Base-by-base conservation (phyloP, 2,797 vertebrate genomes). In the Coreius guichenoti region DNA sequence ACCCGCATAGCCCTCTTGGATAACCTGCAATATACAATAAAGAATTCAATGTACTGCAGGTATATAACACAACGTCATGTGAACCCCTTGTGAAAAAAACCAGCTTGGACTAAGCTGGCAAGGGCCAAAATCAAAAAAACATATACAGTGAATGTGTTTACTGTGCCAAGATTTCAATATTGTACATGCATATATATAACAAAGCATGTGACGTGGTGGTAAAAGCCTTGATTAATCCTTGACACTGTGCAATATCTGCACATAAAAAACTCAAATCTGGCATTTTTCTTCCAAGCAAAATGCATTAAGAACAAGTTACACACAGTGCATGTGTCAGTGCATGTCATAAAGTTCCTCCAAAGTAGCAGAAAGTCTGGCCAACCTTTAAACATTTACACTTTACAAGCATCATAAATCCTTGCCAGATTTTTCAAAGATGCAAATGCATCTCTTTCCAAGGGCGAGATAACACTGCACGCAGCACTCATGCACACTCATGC, bases 1-100 rank as follows among this genome's bases (percentile, higher is more conserved):
- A 90, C 93, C 94, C 36, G 85, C 87, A 88, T 89, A 81, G 90
- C 91, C 93, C 72, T 90, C 86, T 58, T 87, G 86, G 61, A 85
- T 78, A 19, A 56, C 81, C 89, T 90, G 82, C 26, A 88, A 87
- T 63, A 78, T 74, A 7, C 8, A 80, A 33, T 33, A 3, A 33
- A 82, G 45, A 51, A 65, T 29, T 11, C 11, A 67, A 45, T 82
- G 43, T 23, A 79, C 43, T 29, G 8, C n/a, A 56, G 23, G 6
- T 39, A 54, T 33, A 56, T 23, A 58, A 5, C 61, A 67, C 29
- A 77, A 6, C 3, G 3, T 49, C 61, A 49, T 14, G 14, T 80
- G 3, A 36, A 56, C 19, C 5, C 29, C 8, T 5, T 31, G 17
- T 23, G 26, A n/a, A 43, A 21, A 56, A 29, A 5, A 45, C 49